phyloP scores from a whole-genome alignment of 37 sponge, comb jelly and placozoan genomes.

The Chondrilla cf. caribensis region DNA sequence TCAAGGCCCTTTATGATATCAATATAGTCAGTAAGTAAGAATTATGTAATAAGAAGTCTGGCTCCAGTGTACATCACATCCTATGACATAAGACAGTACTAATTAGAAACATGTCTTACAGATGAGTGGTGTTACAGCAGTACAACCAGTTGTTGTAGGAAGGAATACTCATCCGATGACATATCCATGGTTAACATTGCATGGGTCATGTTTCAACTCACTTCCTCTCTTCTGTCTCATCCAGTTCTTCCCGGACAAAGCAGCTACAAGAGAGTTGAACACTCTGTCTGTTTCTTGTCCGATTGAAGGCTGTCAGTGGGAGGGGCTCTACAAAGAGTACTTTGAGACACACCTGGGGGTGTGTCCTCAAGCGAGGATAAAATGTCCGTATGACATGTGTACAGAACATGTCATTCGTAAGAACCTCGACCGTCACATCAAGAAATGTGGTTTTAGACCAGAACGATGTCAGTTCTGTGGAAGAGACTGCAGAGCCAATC shows the following conservation, averaged over 20 bases:
- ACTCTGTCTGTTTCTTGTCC: conserved; percentile 31
- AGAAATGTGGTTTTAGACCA: conserved; percentile 36
- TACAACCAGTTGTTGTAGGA: no score
- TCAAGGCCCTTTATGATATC: no score
- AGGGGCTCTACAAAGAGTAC: conserved; percentile 40
- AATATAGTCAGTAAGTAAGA: no score
- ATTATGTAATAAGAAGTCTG: no score
- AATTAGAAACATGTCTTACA: no score
- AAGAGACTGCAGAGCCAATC: neutral
- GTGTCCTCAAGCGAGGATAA: conserved; percentile 32
- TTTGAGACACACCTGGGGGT: conserved; percentile 40
- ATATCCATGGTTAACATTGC: no score
- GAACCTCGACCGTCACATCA: conserved; percentile 32
- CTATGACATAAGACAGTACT: no score
- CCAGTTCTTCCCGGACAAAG: conserved; percentile 60
- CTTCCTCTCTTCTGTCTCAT: neutral
- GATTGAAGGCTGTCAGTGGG: conserved; percentile 57
- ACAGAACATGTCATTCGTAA: conserved; percentile 7
- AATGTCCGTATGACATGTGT: conserved; percentile 49
- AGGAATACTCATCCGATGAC: no score
- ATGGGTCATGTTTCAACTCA: no score
- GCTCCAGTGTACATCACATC: no score
- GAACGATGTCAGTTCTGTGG: conserved; percentile 41
- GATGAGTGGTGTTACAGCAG: no score
- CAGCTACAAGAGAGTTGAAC: conserved; percentile 51